phyloP scores from a whole-genome alignment of 2,797 vertebrate genomes.

The Natrix natrix region DNA sequence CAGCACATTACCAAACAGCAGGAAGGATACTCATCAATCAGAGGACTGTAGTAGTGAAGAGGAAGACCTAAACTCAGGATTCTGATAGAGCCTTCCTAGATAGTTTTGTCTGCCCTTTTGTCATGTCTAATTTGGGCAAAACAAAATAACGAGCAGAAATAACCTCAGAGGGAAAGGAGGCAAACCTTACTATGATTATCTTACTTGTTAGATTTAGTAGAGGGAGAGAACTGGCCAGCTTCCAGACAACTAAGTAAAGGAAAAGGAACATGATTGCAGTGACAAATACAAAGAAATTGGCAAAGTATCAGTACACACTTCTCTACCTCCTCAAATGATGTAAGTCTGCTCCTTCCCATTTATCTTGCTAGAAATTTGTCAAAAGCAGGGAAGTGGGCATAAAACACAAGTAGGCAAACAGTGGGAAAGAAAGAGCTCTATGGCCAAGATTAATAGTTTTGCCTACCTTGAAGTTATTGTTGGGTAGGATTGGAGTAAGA shows the following conservation, averaged over 20 bases:
- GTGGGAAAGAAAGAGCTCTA: background rate
- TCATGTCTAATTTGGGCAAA: background rate
- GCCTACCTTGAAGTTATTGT: background rate
- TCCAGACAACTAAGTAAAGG: background rate
- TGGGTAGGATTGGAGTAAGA: background rate
- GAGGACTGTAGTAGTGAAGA: background rate
- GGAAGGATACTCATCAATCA: background rate
- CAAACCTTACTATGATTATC: background rate
- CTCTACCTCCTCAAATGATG: background rate
- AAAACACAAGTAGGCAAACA: background rate
- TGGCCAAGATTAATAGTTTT: background rate
- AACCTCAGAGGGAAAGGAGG: background rate
- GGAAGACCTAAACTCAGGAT: background rate
- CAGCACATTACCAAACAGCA: background rate
- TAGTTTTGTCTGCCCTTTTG: background rate
- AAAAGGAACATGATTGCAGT: background rate
- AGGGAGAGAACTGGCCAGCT: background rate
- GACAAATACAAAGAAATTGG: background rate
- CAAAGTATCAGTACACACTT: background rate
- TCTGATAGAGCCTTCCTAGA: background rate
- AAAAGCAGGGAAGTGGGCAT: background rate
- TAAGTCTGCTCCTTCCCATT: background rate
- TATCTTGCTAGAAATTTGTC: background rate
- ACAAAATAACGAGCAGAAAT: background rate
- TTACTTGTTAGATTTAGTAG: background rate